phyloP scores from a whole-genome alignment of 2,797 vertebrate species.

The Brotula barbata region DNA sequence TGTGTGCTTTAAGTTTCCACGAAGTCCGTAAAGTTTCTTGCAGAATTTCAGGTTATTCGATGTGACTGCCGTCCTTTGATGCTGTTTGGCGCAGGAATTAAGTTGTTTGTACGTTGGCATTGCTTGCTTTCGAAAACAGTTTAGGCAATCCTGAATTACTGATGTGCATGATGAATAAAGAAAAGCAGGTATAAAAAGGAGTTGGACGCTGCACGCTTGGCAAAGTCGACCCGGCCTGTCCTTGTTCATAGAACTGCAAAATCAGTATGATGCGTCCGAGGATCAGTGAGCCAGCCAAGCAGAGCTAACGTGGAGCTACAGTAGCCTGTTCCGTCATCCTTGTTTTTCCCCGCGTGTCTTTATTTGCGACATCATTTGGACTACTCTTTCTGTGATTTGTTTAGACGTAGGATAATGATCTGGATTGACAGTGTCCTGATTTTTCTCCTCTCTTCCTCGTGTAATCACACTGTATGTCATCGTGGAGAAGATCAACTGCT shows the following conservation, averaged over 20 bases:
- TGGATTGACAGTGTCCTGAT: conserved; percentile 75
- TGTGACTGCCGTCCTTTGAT: not conserved
- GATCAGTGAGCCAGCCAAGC: conserved; percentile 61
- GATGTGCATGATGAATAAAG: conserved; percentile 52
- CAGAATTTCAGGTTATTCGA: conserved; percentile 21
- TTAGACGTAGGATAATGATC: conserved; percentile 73
- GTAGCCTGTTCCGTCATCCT: conserved; percentile 55
- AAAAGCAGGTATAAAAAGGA: conserved; percentile 48
- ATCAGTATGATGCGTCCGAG: conserved; percentile 61
- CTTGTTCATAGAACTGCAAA: conserved; percentile 34
- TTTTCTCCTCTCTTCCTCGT: conserved; percentile 41
- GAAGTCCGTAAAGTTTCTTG: conserved; percentile 43
- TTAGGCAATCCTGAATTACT: conserved; percentile 46
- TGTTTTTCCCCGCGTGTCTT: conserved; percentile 8
- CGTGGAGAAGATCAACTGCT: conserved; percentile 54
- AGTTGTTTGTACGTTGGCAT: conserved; percentile 46
- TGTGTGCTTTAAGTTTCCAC: conserved; percentile 55
- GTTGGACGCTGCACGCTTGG: conserved; percentile 38
- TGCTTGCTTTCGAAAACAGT: conserved; percentile 47
- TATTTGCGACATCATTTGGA: conserved; percentile 61
- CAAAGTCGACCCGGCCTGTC: conserved; percentile 41
- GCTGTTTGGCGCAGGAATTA: conserved; percentile 31
- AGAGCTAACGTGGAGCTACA: conserved; percentile 65
- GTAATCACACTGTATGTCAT: conserved; percentile 60
- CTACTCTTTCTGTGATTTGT: conserved; percentile 65